phyloP scores from a whole-genome alignment of 1,140 invertebrate genomes.

The Penaeus indicus region DNA sequence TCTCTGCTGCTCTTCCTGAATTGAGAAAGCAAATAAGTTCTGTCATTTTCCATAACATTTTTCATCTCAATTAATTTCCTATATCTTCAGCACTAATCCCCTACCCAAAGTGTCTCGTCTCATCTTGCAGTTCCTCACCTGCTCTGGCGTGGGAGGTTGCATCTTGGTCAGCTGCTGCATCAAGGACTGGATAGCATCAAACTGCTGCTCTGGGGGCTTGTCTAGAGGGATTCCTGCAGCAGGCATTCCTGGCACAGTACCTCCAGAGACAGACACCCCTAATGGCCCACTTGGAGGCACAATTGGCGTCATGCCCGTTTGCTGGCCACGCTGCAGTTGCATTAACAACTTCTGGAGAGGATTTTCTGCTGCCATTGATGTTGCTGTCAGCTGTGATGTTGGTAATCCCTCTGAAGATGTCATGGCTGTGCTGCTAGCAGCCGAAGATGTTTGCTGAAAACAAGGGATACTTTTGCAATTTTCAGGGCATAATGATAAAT shows the following conservation, averaged over 20 bases:
- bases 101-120: not conserved
- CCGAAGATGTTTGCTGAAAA: constrained; percentile 55
- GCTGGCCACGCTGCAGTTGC: constrained; percentile 60
- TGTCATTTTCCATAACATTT: not conserved
- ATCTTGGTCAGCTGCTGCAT: constrained; percentile 67
- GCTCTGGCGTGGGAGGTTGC: constrained; percentile 52
- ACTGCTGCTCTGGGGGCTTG: constrained; percentile 52
- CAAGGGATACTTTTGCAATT: not conserved
- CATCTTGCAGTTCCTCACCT: constrained; percentile 18
- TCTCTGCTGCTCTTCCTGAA: constrained; percentile 63
- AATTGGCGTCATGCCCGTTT: constrained; percentile 39
- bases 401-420: constrained; percentile 33
- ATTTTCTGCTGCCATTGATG: constrained; percentile 59
- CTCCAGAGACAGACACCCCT: not conserved
- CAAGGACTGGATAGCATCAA: constrained; percentile 67
- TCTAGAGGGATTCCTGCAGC: constrained; percentile 22
- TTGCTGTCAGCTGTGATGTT: constrained; percentile 50
- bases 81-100: not conserved
- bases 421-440: constrained; percentile 42
- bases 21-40: not conserved
- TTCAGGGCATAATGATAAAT: not conserved
- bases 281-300: constrained; percentile 20
- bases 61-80: not conserved
- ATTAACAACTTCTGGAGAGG: constrained; percentile 62
- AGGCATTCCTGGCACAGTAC: not conserved